phyloP scores from a whole-genome alignment of 1,140 invertebrate genomes.

The Drosophila nigrodunni region DNA sequence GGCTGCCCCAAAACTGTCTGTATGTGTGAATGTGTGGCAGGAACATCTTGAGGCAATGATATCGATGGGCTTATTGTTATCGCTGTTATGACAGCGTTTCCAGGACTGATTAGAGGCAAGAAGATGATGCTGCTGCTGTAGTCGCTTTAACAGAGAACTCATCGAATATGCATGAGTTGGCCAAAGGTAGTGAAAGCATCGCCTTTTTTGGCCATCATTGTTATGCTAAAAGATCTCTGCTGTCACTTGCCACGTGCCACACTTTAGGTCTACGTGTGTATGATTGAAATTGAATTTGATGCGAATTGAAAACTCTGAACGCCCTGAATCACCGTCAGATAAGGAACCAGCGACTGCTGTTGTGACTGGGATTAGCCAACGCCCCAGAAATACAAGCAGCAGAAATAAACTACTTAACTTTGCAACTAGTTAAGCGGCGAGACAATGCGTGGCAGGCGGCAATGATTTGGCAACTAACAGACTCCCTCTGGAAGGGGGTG shows the following conservation, averaged over 20 bases:
- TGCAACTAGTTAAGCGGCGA: constrained; percentile 78
- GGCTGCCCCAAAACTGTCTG: constrained; percentile 16
- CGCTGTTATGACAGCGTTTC: constrained; percentile 71
- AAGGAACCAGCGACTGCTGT: constrained; percentile 25
- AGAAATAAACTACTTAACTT: constrained; percentile 79
- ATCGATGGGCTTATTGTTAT: constrained; percentile 61
- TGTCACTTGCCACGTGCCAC: constrained; percentile 77
- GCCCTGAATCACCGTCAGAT: constrained; percentile 19
- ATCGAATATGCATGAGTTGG: constrained; percentile 77
- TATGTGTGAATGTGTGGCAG: constrained; percentile 5
- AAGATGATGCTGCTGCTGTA: constrained; percentile 10
- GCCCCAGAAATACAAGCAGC: constrained; percentile 2
- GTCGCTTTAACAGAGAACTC: constrained; percentile 25
- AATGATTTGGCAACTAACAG: constrained; percentile 60
- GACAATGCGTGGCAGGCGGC: constrained; percentile 56
- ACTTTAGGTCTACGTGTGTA: constrained; percentile 32
- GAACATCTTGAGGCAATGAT: constrained; percentile 1
- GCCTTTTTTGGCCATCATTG: constrained; percentile 42
- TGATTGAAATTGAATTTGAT: constrained; percentile 77
- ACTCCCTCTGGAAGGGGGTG: constrained; percentile 13
- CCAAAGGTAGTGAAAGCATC: constrained; percentile 55
- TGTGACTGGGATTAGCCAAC: constrained; percentile 65
- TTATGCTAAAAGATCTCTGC: constrained; percentile 75
- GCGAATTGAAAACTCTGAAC: constrained; percentile 32
- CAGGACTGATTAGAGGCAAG: constrained; percentile 63